Evolutionary conservation across 2,113 vertebrate species (phyloP), one percentile per base, ranked within the genome.

Genomic region (Globicephala melas): DNA sequence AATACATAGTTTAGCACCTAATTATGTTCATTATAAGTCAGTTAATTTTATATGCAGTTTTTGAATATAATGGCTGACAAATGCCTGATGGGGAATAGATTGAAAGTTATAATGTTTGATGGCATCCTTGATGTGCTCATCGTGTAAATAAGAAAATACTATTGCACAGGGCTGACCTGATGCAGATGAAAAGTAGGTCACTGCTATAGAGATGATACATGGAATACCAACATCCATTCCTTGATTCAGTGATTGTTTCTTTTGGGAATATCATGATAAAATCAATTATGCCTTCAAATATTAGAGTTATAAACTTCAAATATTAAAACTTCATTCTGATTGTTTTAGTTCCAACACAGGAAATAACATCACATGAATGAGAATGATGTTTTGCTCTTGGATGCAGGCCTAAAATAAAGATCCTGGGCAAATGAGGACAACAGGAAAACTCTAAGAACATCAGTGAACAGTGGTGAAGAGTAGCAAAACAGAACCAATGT

Each of bases 321-420:
- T 79, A 71, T 23, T 70, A 63, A 92, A 90, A 38, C 33, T 80
- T 90, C 26, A 58, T 86, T 82, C 50, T 94, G 25, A 86, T 87
- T 94, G 31, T 79, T 96, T 94, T 83, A 63, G n/a, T 90, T 90
- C 44, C 47, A 88, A 74, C 44, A 95, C 23, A 88, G 91, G 36
- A 87, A 90, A 87, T 86, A 92, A 94, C 94, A 86, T 82, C 31
- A 80, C 12, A 18, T 41, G 41, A 88, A 84, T 44, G 17, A 89
- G 41, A 92, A 79, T 85, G n/a, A 94, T 62, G 20, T 76, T 68
- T 84, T 15, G 5, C 26, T 80, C 47, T 93, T 68, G 74, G 26
- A n/a, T 10, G 47, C 53, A 74, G n/a, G 23, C 80, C 53, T 92
- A 94, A 94, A 87, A 94, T 82, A 90, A 92, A 14, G 4, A 63